Percentiles rank a stretch among this genome's conserved stretches.
Evolutionary conservation across 2,888 invertebrate species (phyloP).

Genomic region (Amphimallon solstitiale): DNA sequence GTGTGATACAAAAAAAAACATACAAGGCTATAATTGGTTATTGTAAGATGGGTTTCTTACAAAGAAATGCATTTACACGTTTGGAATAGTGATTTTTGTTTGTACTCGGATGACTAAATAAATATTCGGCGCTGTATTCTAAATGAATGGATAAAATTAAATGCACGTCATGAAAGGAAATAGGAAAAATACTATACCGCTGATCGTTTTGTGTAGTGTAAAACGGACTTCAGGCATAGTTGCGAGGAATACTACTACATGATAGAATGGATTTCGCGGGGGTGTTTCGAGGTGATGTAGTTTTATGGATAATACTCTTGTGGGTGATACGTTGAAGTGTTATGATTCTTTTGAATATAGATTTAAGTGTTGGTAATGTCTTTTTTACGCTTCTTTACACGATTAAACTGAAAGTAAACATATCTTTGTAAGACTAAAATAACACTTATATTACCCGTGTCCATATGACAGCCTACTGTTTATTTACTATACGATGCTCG

Average conservation of each 20-base stretch:
- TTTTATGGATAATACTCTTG: conserved; percentile 42
- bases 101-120: not conserved
- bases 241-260: conserved; percentile 25
- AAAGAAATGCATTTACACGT: not conserved
- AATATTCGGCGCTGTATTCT: not conserved
- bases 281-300: conserved; percentile 45
- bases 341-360: conserved; percentile 52
- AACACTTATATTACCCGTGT: conserved; percentile 42
- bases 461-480: conserved; percentile 59
- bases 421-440: conserved; percentile 34
- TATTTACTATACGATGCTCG: conserved; percentile 58
- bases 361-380: conserved; percentile 1
- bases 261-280: conserved; percentile 41
- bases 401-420: conserved; percentile 13
- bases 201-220: conserved; percentile 28
- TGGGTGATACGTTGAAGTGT: conserved; percentile 44
- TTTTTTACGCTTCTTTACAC: conserved; percentile 5
- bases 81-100: conserved; percentile 15
- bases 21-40: not conserved
- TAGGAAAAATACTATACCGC: not conserved
- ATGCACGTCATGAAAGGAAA: conserved; percentile 10
- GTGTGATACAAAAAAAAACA: not conserved
- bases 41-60: conserved; percentile 25
- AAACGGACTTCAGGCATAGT: conserved; percentile 34
- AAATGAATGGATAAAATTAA: conserved; percentile 25